Evolutionary conservation across 2,888 invertebrate genomes (phyloP), one percentile per base, ranked within the genome.

Genomic region (Sinopyrophorus schimmeli): DNA sequence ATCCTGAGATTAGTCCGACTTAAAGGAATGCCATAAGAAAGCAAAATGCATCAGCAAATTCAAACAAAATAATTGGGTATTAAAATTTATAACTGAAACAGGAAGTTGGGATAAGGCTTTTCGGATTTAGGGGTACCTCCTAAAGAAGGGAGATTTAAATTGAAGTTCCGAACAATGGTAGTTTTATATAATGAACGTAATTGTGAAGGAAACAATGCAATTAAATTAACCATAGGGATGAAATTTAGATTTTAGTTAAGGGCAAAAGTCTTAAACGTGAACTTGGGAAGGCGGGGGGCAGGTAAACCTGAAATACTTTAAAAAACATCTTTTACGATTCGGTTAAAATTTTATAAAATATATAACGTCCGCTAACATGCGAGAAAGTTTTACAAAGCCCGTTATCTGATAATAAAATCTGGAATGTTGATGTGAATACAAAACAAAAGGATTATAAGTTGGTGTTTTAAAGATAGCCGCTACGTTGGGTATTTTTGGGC

Each of bases 111-210:
- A 44, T 32, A 39, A 27, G 28, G 40, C 40, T 41, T 47, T 47
- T 40, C 27, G 50, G 50, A 50, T 51, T 56, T 53, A 53, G 53
- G 55, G 60, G 60, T 61, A 60, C 56, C 58, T 57, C 58, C 59
- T 59, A 58, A 47, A 59, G 59, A 53, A 57, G 61, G 61, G 60
- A 64, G 63, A 58, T 65, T 60, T 62, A 65, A 66, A 67, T 66
- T 66, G 63, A 58, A 63, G 61, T 59, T 54, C 62, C 51, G 65
- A 64, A 66, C 66, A 66, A 68, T 63, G 59, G 64, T 57, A 60
- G 49, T 66, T 62, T 62, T 62, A 56, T 54, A 59, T 63, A 66
- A 66, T 64, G 65, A 66, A 65, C 62, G 64, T 66, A 66, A 68
- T 52, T 52, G 47, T 28, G 34, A 28, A 49, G 50, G 55, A 53